These are phyloP conservation scores for Branchinecta sandiegonensis DNA, from an alignment of 2,888 invertebrate genomes.

Conservation along the genomic window DNA sequence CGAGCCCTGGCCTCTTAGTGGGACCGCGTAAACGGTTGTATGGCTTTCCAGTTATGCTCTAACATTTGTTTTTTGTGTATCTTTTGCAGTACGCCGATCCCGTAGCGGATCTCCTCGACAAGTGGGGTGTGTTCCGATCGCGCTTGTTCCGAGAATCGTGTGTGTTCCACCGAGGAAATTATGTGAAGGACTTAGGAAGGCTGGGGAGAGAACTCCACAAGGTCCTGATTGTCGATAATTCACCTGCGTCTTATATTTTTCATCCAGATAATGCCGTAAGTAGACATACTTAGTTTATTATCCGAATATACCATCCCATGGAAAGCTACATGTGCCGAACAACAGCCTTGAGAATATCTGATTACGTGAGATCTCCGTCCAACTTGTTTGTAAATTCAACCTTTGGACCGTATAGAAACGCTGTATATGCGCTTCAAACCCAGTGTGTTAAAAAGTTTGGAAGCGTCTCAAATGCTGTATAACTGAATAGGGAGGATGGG, in stretches of 20 bases:
- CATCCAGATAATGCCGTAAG: conserved; percentile 99
- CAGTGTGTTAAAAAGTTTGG: no score
- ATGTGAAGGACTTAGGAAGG: conserved; percentile 98
- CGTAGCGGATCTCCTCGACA: conserved; percentile 93
- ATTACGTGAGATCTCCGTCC: no score
- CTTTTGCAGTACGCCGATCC: conserved; percentile 83
- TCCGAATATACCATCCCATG: no score
- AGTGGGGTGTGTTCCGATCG: conserved; percentile 90
- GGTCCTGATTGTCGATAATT: conserved; percentile 98
- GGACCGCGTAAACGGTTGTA: no score
- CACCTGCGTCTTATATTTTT: conserved; percentile 99
- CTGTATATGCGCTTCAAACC: no score
- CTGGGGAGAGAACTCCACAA: conserved; percentile 89
- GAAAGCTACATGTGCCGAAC: no score
- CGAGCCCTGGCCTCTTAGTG: no score
- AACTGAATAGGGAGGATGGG: no score
- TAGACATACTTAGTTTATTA: conserved; percentile 29
- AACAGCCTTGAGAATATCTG: no score
- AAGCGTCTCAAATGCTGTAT: no score
- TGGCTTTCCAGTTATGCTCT: background rate
- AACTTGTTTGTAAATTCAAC: no score
- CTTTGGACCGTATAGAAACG: no score
- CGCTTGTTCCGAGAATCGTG: conserved; percentile 98
- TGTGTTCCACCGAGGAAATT: conserved; percentile 98
- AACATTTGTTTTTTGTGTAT: conserved; percentile 4